Base-by-base conservation (phyloP, 2,797 vertebrate species). In the Tangara arthus region DNA sequence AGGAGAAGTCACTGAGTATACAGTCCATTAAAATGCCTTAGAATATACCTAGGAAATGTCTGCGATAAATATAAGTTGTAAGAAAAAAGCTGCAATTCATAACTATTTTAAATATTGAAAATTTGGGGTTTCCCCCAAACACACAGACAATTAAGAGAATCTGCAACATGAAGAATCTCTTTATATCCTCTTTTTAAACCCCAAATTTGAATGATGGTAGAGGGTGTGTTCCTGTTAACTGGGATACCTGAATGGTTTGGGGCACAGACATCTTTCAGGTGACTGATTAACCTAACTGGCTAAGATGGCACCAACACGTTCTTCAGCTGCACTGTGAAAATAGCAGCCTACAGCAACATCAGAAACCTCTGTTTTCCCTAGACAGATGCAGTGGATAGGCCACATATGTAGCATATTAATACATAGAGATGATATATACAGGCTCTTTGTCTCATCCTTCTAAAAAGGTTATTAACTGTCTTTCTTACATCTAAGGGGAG, bases 381-480 rank as follows among this genome's bases (percentile, higher is more conserved):
- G 95, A 61, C 21, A 59, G 49, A 44, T 5, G 28, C 4, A 15
- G 65, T 49, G 59, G 79, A 65, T 61, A 47, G 82, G 87, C 77
- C 91, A 81, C 66, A 69, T 81, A 93, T 34, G 69, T 69, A 93
- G 82, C 90, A 72, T 94, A 79, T 96, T 94, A 95, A 95, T 88
- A 86, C 32, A 32, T 13, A 88, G 69, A 88, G 42, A 82, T 88
- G 65, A 96, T 79, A 88, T 69, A 87, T 47, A 93, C 69, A 90
- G 77, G 24, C 52, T 94, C 95, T 78, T 82, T 86, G 66, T 80
- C 72, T 96, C 93, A 91, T 93, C 82, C 59, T 78, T 95, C 92
- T 93, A 76, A 87, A 95, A 93, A 71, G 82, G 66, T 94, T 95
- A 95, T 93, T 97, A 94, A 66, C 89, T 91, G 72, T 84, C 91